Evolutionary conservation across 1,140 invertebrate species (phyloP).

Genomic region (Aleiodes sp.): DNA sequence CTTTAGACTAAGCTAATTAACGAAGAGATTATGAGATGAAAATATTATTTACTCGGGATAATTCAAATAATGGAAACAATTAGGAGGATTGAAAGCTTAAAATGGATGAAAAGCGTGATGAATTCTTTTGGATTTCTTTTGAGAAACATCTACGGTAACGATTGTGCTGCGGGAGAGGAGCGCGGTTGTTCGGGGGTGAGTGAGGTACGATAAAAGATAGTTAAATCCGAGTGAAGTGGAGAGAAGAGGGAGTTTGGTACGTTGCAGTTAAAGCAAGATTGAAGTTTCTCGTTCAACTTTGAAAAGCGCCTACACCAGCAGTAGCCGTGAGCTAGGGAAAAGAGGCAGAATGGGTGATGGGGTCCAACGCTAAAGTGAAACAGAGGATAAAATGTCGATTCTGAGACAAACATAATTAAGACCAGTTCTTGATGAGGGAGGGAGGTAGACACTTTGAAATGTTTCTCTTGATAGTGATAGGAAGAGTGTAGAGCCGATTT

Average conservation of each 20-base stretch:
- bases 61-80: constrained; percentile 12
- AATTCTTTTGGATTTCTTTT: neutral
- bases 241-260: neutral
- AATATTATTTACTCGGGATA: neutral
- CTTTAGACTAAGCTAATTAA: no score
- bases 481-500: neutral
- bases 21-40: no score
- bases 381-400: constrained; percentile 8
- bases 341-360: no score
- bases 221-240: neutral
- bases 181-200: no score
- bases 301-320: constrained; percentile 4
- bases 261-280: constrained; percentile 1
- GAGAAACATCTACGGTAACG: neutral
- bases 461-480: neutral
- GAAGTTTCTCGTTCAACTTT: constrained; percentile 1
- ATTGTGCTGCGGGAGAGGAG: no score
- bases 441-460: neutral
- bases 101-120: neutral
- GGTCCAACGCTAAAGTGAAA: neutral
- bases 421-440: neutral
- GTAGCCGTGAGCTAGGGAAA: neutral
- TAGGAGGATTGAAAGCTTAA: neutral
- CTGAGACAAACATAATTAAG: constrained; percentile 7
- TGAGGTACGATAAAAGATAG: neutral